These are phyloP conservation scores for Apamea epomidion DNA, from an alignment of 2,888 invertebrate genomes.

Conservation along the genomic window DNA sequence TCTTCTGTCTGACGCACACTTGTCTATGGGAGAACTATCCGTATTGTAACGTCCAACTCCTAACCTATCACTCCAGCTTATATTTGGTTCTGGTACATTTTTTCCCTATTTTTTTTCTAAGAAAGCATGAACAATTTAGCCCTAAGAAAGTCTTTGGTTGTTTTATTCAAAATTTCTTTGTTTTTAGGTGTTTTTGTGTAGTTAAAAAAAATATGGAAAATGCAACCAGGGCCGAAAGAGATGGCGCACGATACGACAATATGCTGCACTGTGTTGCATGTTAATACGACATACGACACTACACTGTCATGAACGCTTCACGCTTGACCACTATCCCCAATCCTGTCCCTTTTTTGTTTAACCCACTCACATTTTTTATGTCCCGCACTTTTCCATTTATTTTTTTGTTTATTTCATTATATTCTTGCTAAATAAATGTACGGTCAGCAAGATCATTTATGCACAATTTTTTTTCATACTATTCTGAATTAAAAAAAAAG, in stretches of 20 bases:
- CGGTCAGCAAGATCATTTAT: slow-evolving; percentile 47
- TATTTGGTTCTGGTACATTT: slow-evolving; percentile 89
- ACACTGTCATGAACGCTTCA: slow-evolving; percentile 70
- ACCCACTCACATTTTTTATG: slow-evolving; percentile 58
- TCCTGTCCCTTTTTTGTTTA: slow-evolving; percentile 61
- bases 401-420: slow-evolving; percentile 50
- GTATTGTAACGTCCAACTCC: slow-evolving; percentile 35
- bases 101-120: slow-evolving; percentile 70
- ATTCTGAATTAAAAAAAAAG: slow-evolving; percentile 8
- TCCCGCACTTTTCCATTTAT: slow-evolving; percentile 64
- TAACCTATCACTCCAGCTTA: slow-evolving; percentile 56
- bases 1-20: slow-evolving; percentile 11
- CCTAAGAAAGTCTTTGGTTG: slow-evolving; percentile 61
- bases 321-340: slow-evolving; percentile 70
- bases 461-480: slow-evolving; percentile 50
- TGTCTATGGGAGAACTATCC: slow-evolving; percentile 12
- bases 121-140: slow-evolving; percentile 67
- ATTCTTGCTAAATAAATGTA: slow-evolving; percentile 51
- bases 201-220: slow-evolving; percentile 78
- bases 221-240: slow-evolving; percentile 90
- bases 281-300: slow-evolving; percentile 55
- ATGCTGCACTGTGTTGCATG: slow-evolving; percentile 84
- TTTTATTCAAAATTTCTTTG: slow-evolving; percentile 78
- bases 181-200: slow-evolving; percentile 83
- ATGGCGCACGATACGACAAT: slow-evolving; percentile 81